A percentile compares a stretch with the other conserved stretches of the same genome.
Evolutionary conservation across 2,888 invertebrate species (phyloP).

Genomic region (Disparrhopalites patrizii): DNA sequence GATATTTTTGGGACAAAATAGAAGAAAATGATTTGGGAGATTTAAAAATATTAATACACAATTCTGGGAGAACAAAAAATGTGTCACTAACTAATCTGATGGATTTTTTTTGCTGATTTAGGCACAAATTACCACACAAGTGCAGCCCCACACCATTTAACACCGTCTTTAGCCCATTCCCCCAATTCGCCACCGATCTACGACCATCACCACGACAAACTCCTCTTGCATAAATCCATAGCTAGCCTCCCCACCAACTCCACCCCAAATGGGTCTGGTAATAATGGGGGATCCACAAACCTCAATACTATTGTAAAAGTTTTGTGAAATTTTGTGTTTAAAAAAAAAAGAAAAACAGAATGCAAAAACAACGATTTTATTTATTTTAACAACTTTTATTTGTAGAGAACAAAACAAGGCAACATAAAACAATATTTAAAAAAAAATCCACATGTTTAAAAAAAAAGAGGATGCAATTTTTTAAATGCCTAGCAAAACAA

Average conservation of each 20-base stretch:
- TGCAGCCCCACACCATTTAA: conserved; percentile 26
- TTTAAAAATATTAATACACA: too few relatives aligned
- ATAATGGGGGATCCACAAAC: conserved; percentile 20
- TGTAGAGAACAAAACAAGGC: not conserved
- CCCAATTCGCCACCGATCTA: conserved; percentile 28
- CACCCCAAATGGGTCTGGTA: conserved; percentile 20
- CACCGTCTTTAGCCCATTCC: conserved; percentile 25
- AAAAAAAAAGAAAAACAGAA: conserved; percentile 7
- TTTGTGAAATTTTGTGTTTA: conserved; percentile 30
- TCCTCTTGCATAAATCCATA: conserved; percentile 28
- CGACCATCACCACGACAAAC: conserved; percentile 27
- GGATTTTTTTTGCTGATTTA: not conserved
- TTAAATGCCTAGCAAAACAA: not conserved
- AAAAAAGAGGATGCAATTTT: conserved; percentile 6
- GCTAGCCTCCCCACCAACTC: conserved; percentile 29
- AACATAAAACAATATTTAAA: conserved; percentile 6
- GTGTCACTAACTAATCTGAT: not conserved
- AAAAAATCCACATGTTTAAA: conserved; percentile 11
- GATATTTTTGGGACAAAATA: too few relatives aligned
- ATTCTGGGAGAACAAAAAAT: not conserved
- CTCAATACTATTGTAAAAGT: conserved; percentile 30
- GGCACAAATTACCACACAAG: conserved; percentile 29
- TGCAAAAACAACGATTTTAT: conserved; percentile 15
- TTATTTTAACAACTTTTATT: not conserved
- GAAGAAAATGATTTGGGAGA: too few relatives aligned